A percentile compares a stretch with the other conserved stretches of the same genome.
phyloP scores from a whole-genome alignment of 2,888 invertebrate genomes.

The Drosophila robusta region DNA sequence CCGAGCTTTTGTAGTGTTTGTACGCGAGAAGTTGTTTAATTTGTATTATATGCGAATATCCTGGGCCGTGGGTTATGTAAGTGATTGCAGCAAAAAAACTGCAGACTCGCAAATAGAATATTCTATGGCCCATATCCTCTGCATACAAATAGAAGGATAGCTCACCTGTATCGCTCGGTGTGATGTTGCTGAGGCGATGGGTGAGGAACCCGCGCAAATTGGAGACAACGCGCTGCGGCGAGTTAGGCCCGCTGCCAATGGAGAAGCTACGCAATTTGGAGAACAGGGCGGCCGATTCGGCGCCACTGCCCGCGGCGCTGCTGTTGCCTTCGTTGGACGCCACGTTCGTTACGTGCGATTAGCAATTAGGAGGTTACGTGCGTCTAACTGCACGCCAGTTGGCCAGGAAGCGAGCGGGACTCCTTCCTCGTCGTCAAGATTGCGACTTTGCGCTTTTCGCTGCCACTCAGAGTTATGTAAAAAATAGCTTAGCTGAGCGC shows the following conservation, averaged over 20 bases:
- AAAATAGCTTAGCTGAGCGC: slow-evolving; percentile 14
- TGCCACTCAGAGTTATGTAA: slow-evolving; percentile 44
- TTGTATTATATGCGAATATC: slow-evolving; percentile 68
- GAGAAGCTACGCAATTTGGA: slow-evolving; percentile 89
- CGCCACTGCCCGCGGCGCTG: slow-evolving; percentile 85
- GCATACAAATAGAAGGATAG: no score
- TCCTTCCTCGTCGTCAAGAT: neutral
- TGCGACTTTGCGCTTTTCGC: no score
- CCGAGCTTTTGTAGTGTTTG: slow-evolving; percentile 61
- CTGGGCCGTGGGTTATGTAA: slow-evolving; percentile 61
- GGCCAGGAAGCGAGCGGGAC: neutral
- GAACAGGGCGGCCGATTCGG: slow-evolving; percentile 87
- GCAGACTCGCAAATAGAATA: neutral
- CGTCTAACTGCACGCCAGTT: no score
- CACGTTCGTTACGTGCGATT: slow-evolving; percentile 68
- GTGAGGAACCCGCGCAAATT: slow-evolving; percentile 90
- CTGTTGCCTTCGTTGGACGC: slow-evolving; percentile 85
- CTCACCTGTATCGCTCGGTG: slow-evolving; percentile 91
- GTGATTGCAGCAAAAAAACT: slow-evolving; percentile 34
- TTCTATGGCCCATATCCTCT: neutral
- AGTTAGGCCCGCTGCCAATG: slow-evolving; percentile 89
- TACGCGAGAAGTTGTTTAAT: slow-evolving; percentile 69
- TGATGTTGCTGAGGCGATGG: slow-evolving; percentile 88
- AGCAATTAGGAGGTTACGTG: no score
- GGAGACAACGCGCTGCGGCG: slow-evolving; percentile 90